A percentile compares a stretch with the other conserved stretches of the same genome.
These are phyloP conservation scores for Stylophora pistillata DNA, from an alignment of 64 coral and sea anemone species.

Conservation along the genomic window DNA sequence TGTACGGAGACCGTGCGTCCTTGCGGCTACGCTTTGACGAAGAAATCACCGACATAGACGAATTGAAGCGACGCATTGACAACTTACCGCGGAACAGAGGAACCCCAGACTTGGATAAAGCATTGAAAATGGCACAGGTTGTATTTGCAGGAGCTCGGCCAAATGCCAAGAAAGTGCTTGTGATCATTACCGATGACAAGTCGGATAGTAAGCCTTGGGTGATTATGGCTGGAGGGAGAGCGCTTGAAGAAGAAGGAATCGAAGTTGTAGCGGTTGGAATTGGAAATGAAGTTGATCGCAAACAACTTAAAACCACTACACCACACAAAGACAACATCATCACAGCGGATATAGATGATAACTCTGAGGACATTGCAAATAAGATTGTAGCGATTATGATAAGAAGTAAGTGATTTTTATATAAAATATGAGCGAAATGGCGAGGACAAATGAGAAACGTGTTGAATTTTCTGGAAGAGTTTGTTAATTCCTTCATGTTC, in stretches of 20 bases:
- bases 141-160: constrained; percentile 56
- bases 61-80: constrained; percentile 52
- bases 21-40: constrained; percentile 61
- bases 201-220: constrained; percentile 42
- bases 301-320: constrained; percentile 36
- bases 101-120: constrained; percentile 55
- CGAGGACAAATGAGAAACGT: not conserved
- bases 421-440: not conserved
- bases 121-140: constrained; percentile 51
- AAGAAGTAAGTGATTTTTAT: constrained; percentile 42
- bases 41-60: constrained; percentile 3
- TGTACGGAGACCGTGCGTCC: constrained; percentile 53
- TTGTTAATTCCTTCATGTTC: not conserved
- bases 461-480: not conserved
- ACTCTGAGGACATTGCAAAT: constrained; percentile 43
- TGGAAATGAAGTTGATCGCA: constrained; percentile 50
- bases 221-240: constrained; percentile 2
- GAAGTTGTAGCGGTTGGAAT: constrained; percentile 75
- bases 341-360: constrained; percentile 27
- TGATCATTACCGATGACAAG: constrained; percentile 70
- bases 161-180: constrained; percentile 71
- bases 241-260: constrained; percentile 60
- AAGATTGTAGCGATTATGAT: constrained; percentile 59
- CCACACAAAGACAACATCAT: constrained; percentile 34
- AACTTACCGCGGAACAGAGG: constrained; percentile 40